Evolutionary conservation across 2,113 vertebrate genomes (phyloP).

Genomic region (Smithornis capensis): DNA sequence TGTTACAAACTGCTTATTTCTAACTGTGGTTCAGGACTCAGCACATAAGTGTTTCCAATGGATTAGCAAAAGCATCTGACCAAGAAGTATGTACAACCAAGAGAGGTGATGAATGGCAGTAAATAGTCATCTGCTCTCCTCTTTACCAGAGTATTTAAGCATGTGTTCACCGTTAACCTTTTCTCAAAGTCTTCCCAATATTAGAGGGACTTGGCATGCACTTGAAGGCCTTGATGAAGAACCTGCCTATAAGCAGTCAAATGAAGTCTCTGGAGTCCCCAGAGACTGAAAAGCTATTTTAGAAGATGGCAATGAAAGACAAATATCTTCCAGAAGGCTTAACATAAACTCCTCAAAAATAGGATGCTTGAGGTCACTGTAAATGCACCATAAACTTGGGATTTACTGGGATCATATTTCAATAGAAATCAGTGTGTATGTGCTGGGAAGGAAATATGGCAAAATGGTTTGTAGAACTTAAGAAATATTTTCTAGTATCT

Average conservation of each 20-base stretch:
- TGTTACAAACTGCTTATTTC: background rate
- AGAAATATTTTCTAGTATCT: background rate
- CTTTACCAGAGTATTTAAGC: background rate
- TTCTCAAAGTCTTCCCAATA: background rate
- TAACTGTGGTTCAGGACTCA: background rate
- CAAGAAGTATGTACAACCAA: background rate
- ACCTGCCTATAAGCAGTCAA: fast-evolving
- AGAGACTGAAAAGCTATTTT: background rate
- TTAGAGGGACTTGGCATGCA: background rate
- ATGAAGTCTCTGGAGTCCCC: background rate
- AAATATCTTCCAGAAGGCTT: background rate
- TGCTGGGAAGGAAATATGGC: background rate
- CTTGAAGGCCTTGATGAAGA: background rate
- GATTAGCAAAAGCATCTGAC: background rate
- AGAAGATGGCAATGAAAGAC: background rate
- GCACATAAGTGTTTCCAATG: background rate
- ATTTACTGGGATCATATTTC: background rate
- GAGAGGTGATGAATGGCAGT: background rate
- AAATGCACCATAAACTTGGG: background rate
- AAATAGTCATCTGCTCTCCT: background rate
- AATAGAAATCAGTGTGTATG: background rate
- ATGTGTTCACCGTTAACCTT: background rate
- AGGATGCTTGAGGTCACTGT: background rate
- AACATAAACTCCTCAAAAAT: background rate
- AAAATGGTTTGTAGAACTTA: background rate